These are phyloP conservation scores for Lottia scabra DNA, from an alignment of 2,888 invertebrate genomes.

Conservation along the genomic window DNA sequence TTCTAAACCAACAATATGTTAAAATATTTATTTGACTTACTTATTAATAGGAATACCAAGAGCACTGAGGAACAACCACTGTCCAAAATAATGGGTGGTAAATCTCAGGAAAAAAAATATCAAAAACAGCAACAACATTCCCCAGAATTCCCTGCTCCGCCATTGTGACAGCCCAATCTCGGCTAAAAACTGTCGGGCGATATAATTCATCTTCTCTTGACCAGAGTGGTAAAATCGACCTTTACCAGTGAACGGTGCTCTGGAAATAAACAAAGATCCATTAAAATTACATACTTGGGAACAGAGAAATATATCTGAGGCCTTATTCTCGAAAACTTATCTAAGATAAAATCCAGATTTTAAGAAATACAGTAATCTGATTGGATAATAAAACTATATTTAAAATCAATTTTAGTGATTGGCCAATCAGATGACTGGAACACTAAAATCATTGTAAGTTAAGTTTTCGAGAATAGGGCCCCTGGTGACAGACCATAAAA, in stretches of 20 bases:
- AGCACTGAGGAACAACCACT: conserved; percentile 63
- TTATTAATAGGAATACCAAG: conserved; percentile 64
- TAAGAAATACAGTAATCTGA: too few species aligned
- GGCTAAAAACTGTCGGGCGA: conserved; percentile 59
- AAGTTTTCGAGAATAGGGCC: too few species aligned
- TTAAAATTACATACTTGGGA: too few species aligned
- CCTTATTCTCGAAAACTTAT: too few species aligned
- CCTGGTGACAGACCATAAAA: too few species aligned
- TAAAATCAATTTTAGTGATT: too few species aligned
- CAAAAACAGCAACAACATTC: conserved; percentile 62
- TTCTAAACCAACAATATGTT: too few species aligned
- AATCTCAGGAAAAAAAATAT: conserved; percentile 63
- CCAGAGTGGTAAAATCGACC: conserved; percentile 48
- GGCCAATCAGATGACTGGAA: too few species aligned
- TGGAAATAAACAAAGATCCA: conserved; percentile 28
- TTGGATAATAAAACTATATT: too few species aligned
- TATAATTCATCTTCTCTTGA: conserved; percentile 58
- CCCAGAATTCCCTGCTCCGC: conserved; percentile 66
- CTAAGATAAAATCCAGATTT: too few species aligned
- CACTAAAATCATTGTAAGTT: too few species aligned
- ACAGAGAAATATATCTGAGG: too few species aligned
- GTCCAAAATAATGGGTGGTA: conserved; percentile 63
- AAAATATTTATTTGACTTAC: conserved; percentile 51
- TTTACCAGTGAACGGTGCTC: conserved; percentile 53
- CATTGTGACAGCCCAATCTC: conserved; percentile 66